Base-by-base conservation (phyloP, 2,888 invertebrate species). In the Drosophila parthenogenetica region DNA sequence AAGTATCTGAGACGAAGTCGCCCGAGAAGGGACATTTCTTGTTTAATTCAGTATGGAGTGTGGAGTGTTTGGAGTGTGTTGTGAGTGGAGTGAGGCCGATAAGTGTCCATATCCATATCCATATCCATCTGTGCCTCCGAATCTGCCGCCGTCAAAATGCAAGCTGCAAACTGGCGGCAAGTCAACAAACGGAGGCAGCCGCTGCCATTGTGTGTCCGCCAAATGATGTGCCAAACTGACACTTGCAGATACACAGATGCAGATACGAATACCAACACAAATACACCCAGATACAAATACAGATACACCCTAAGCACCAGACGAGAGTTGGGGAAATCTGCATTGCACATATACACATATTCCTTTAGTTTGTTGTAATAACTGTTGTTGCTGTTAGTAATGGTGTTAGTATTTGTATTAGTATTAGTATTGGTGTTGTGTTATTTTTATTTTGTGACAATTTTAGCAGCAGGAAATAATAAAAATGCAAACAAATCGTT, bases 401-500 rank as follows among this genome's bases (percentile, higher is more conserved):
- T 29, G 29, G 29, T 54, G 46, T 46, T 25, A 25, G n/a, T 25
- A 25, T 25, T 46, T 14, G 19, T 51, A 50, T 54, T 54, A 43
- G 19, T 57, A 40, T 22, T 29, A 14, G 32, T 63, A 42, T 65
- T 57, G 37, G 29, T 40, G 42, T 57, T 69, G 62, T 75, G 75
- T 79, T 81, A 75, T 74, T 73, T 73, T 81, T 79, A 85, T 87
- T 79, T 79, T 83, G 87, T 81, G 86, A 90, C 87, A 85, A 89
- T 89, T 84, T 87, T 70, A 72, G 73, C 67, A 79, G 81, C 82
- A 89, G 87, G 87, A 89, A 90, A 90, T 89, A 85, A 89, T 89
- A 87, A 91, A 88, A 90, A 86, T 90, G 88, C 89, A 85, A 89
- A 89, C 90, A 90, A 90, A 91, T 86, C 86, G 85, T 87, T 81